Percentiles rank a stretch among this genome's conserved stretches.
Evolutionary conservation across 2,888 invertebrate genomes (phyloP).

Genomic region (Polylopha cassiicola): DNA sequence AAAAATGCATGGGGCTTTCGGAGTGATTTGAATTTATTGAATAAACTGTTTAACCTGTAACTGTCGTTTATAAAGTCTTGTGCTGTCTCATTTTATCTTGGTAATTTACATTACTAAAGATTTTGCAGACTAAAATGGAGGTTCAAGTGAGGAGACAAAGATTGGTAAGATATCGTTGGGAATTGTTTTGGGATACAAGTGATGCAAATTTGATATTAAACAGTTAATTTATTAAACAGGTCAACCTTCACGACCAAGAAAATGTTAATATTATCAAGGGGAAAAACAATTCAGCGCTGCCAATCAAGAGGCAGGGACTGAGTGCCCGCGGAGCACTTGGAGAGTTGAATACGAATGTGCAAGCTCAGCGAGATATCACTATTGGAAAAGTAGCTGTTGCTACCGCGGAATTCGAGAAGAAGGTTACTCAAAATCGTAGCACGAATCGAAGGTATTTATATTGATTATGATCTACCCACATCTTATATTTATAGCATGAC

Average conservation of each 20-base stretch:
- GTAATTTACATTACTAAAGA: too few relatives aligned
- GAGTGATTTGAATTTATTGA: too few relatives aligned
- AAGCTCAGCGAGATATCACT: constrained; percentile 46
- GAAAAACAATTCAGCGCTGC: constrained; percentile 42
- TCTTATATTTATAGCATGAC: constrained; percentile 1
- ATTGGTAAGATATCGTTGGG: constrained; percentile 40
- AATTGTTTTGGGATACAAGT: constrained; percentile 6
- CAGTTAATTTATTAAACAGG: constrained; percentile 28
- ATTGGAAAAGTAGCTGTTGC: constrained; percentile 53
- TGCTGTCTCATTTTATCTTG: too few relatives aligned
- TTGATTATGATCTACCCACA: constrained; percentile 33
- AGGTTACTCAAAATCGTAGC: constrained; percentile 42
- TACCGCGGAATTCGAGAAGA: constrained; percentile 60
- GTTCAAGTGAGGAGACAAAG: constrained; percentile 50
- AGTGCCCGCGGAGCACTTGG: constrained; percentile 60
- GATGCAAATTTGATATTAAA: too few relatives aligned
- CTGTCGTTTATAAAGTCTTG: too few relatives aligned
- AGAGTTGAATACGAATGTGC: constrained; percentile 62
- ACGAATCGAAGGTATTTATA: constrained; percentile 42
- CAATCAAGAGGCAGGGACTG: constrained; percentile 50
- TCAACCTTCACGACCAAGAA: constrained; percentile 60
- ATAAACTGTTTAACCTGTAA: too few relatives aligned
- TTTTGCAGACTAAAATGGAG: constrained; percentile 18
- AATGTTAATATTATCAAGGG: constrained; percentile 52
- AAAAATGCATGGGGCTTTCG: too few relatives aligned